These are phyloP conservation scores for Nasonia giraulti DNA, from an alignment of 1,140 invertebrate genomes.

Conservation along the genomic window DNA sequence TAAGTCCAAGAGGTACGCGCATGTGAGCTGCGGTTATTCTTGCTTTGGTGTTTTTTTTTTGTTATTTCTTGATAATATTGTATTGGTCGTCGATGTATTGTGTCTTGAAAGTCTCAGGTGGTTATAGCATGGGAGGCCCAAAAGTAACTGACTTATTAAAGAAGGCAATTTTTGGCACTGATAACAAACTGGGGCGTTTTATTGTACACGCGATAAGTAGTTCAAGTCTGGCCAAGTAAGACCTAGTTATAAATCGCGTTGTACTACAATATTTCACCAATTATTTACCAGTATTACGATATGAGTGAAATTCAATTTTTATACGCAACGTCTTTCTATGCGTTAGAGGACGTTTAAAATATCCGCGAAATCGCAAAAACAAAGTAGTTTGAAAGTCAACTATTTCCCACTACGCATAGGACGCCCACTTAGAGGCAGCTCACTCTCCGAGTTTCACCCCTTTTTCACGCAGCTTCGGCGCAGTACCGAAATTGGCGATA, in stretches of 20 bases:
- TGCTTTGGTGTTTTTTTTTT: not conserved
- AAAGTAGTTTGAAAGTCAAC: not conserved
- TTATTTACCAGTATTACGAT: not conserved
- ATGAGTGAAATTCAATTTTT: no score
- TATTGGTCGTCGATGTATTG: no score
- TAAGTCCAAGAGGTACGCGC: not conserved
- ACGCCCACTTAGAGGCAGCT: not conserved
- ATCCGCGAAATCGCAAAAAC: not conserved
- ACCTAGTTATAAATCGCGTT: not conserved
- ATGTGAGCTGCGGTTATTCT: not conserved
- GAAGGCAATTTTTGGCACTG: no score
- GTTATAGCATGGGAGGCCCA: no score
- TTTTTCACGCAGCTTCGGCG: not conserved
- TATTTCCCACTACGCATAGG: not conserved
- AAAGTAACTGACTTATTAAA: no score
- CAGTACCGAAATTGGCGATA: conserved; percentile 2
- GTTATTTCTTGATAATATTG: no score
- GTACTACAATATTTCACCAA: not conserved
- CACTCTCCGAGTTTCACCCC: not conserved
- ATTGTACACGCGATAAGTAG: not conserved
- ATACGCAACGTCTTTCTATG: no score
- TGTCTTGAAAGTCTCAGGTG: no score
- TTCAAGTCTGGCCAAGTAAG: not conserved
- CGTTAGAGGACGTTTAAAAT: no score
- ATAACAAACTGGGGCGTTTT: no score